phyloP scores from a whole-genome alignment of 92 coral and sea anemone species.

The Palythoa caribaeorum region DNA sequence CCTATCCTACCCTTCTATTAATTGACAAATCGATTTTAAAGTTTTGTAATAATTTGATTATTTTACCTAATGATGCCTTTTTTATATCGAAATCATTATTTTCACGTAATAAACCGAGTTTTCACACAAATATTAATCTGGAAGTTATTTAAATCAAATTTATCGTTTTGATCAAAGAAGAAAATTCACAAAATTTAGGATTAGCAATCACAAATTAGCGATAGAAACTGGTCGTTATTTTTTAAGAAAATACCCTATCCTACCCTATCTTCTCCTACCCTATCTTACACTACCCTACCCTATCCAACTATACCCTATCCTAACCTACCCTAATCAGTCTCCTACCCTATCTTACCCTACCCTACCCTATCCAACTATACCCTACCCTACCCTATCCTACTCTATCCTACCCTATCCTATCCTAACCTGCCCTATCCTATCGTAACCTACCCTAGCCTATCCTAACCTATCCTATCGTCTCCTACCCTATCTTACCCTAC shows the following conservation, averaged over 20 bases:
- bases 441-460: too few species aligned
- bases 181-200: conserved; percentile 15
- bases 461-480: not conserved
- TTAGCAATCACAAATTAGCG: conserved; percentile 3
- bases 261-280: too few species aligned
- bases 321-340: too few species aligned
- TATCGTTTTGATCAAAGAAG: not conserved
- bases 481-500: not conserved
- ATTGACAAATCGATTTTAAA: not conserved
- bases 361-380: too few species aligned
- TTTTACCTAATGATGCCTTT: not conserved
- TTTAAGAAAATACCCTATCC: too few species aligned
- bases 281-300: too few species aligned
- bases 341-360: too few species aligned
- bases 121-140: not conserved
- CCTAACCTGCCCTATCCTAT: too few species aligned
- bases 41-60: too few species aligned
- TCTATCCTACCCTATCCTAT: too few species aligned
- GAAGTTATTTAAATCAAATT: not conserved
- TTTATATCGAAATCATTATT: not conserved
- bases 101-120: not conserved
- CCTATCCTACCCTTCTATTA: not conserved
- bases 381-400: not conserved
- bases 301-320: too few species aligned
- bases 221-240: not conserved